Evolutionary conservation across 2,888 invertebrate species (phyloP), one percentile per base, ranked within the genome.

Genomic region (Catocala sponsa): DNA sequence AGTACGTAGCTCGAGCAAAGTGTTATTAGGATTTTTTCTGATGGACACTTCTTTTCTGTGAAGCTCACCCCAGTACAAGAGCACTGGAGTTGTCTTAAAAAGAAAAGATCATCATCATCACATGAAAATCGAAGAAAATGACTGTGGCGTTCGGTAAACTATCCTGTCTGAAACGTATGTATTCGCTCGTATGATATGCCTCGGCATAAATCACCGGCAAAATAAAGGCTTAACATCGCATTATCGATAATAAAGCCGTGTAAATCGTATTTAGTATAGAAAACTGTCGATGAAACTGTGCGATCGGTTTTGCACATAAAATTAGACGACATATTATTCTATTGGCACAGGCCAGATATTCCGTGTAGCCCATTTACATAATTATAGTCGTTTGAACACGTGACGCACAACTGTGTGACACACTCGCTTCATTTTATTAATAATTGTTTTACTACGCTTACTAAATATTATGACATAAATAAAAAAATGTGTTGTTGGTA

Each of bases 331-430:
- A 80, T 82, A 81, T 38, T 38, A 38, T 81, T 81, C 80, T 81
- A 86, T 84, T 82, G 81, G 79, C 76, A 75, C 65, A 71, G 74
- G 76, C 59, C 49, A 63, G 59, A 71, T 79, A 79, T 77, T 68
- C 80, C 72, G 78, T 80, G 79, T 79, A 82, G 76, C 80, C 78
- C 79, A 89, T 90, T 90, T 89, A 82, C 89, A 89, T 89, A 90
- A 89, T 88, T 85, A 86, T 83, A 82, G 84, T 81, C 79, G 84
- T 72, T 83, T 79, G 80, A 68, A 73, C 65, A 69, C 73, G 77
- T 80, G 81, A 78, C 74, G 71, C 74, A 56, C 15, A 9, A 46
- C 15, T 70, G 57, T 68, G 65, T 68, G 32, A 7, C 48, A 41
- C 48, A 10, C 79, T 70, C 74, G 77, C 68, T 76, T 78, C 75